A percentile compares a stretch with the other conserved stretches of the same genome.
These are phyloP conservation scores for Mus minutoides DNA, from an alignment of 2,797 vertebrate genomes.

Conservation along the genomic window DNA sequence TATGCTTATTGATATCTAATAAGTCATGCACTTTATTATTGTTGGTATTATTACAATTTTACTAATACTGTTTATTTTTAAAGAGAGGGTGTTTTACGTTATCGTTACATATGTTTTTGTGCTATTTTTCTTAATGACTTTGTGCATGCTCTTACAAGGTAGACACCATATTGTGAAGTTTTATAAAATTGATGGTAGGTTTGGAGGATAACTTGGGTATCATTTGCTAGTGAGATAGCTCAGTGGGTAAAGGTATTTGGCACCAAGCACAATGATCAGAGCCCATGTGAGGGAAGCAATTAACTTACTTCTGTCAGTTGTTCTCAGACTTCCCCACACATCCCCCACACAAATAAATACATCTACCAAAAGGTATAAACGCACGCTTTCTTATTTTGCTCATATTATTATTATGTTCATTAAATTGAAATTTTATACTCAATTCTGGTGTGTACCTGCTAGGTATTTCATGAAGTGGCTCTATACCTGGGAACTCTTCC, in stretches of 20 bases:
- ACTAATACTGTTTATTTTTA: neutral
- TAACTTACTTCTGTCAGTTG: neutral
- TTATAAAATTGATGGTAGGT: neutral
- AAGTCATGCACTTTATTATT: neutral
- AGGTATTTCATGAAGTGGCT: neutral
- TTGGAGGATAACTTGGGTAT: neutral
- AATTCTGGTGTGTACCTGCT: neutral
- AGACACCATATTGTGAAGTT: neutral
- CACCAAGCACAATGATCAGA: neutral
- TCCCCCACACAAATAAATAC: neutral
- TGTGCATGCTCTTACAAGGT: neutral
- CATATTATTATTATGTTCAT: neutral
- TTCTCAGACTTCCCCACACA: neutral
- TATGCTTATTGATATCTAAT: neutral
- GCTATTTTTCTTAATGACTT: neutral
- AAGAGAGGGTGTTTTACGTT: neutral
- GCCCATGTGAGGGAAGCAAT: neutral
- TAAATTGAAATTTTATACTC: constrained; percentile 23
- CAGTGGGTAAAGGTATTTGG: neutral
- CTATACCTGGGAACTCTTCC: neutral
- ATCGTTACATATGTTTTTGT: neutral
- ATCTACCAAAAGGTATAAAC: neutral
- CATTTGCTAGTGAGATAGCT: neutral
- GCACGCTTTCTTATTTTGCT: neutral
- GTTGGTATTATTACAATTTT: neutral